Evolutionary conservation across 2,113 vertebrate species (phyloP), one percentile per base, ranked within the genome.

Genomic region (Rhynchomys soricoides): DNA sequence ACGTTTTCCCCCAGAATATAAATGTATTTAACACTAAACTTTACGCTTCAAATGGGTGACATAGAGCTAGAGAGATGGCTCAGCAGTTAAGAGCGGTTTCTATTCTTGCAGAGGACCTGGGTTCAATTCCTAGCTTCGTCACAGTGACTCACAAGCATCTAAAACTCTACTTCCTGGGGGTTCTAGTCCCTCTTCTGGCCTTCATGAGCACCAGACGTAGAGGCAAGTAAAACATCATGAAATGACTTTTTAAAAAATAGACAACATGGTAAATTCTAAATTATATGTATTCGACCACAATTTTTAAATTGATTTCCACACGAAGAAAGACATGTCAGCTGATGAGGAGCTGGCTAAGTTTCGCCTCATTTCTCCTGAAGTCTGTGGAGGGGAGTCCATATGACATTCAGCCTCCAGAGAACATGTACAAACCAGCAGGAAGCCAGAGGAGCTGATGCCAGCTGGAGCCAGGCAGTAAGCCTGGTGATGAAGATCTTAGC

Each of bases 371-470:
- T 85, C 40, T 26, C n/a, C 71, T 15, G 4, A 37, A 71, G 43
- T 52, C 71, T 57, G 37, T 34, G 70, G 50, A 64, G 16, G 12
- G 1, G 19, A 93, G 50, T 22, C 90, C 12, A n/a, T 75, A 45
- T 2, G 21, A 13, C 55, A 34, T 43, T 22, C 78, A 87, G 62
- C 48, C 74, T n/a, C 86, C 5, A 16, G 89, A 43, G 64, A 81
- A 59, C 7, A 0, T 45, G 68, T 15, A 21, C 45, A 86, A 52
- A 52, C 86, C 77, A 50, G 45, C 71, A 75, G 87, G 77, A 90
- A 29, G 34, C 13, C 59, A 13, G 64, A 24, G 3, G 70, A n/a
- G 70, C 40, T 31, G 3, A 0, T 1, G 3, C 37, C 24, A 40
- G 92, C 83, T 31, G 6, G 7, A 66, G 90, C 0, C 17, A 93